Evolutionary conservation across 2,113 vertebrate species (phyloP), one percentile per base, ranked within the genome.

Genomic region (Acinonyx jubatus): DNA sequence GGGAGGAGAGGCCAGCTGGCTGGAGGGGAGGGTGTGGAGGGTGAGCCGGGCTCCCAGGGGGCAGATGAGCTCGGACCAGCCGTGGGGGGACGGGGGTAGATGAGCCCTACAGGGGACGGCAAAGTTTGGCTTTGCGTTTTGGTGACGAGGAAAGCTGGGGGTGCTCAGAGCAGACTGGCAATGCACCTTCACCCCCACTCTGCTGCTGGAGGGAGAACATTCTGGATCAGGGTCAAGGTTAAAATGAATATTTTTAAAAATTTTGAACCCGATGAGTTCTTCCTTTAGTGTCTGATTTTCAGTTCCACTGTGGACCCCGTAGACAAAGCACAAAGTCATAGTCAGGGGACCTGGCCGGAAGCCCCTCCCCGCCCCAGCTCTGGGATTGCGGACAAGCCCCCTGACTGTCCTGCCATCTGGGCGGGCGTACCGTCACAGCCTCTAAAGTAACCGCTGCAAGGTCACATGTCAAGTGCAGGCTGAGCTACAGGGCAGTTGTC

Each of bases 41-140:
- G 38, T 13, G 3, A 19, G 12, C 21, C 10, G 23, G 4, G 48
- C 8, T 87, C 63, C 66, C 41, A 93, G 50, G 55, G 61, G 50
- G 7, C 33, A 7, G 31, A 0, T 0, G 50, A 73, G 50, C 6
- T 66, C 15, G 8, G 65, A 6, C 19, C 55, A 9, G 0, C 25
- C 0, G 1, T 0, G 2, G 8, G 73, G 25, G 15, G 33, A 57
- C 14, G 50, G 5, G 41, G 33, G 9, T 48, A 5, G 0, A 0
- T 4, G 38, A 4, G 14, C 13, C 31, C 33, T 15, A 25, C 2
- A 8, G n/a, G 1, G 27, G 6, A 25, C 0, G 23, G 31, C 9
- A 0, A n/a, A 18, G 78, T 4, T 1, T 19, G 36, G 29, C 55
- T 41, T 55, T 41, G 33, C 13, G 9, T 9, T 15, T 41, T 25